phyloP scores from a whole-genome alignment of 2,113 vertebrate genomes.

The Lycaon pictus region DNA sequence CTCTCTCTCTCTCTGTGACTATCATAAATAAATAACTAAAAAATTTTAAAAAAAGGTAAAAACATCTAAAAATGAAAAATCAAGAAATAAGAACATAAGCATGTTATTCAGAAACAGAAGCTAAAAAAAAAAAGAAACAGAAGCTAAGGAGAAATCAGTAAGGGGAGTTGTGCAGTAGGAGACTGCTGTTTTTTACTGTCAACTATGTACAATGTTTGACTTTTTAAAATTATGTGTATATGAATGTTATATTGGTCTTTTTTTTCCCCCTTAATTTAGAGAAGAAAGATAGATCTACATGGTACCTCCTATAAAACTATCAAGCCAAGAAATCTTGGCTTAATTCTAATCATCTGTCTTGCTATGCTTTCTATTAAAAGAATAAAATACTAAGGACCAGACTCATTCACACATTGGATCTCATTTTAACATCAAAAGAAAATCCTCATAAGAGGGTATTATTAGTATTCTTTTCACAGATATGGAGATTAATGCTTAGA shows the following conservation, averaged over 20 bases:
- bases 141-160: not conserved
- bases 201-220: not conserved
- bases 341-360: not conserved
- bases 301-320: not conserved
- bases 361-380: not conserved
- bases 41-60: not conserved
- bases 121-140: not conserved
- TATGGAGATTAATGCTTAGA: not conserved
- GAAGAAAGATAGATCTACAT: not conserved
- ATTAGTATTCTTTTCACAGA: not conserved
- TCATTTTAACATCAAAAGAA: conserved; percentile 1
- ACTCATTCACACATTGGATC: not conserved
- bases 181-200: not conserved
- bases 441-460: not conserved
- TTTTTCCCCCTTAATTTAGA: not conserved
- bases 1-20: too few relatives aligned
- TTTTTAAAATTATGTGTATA: not conserved
- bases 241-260: not conserved
- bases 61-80: not conserved
- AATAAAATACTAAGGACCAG: not conserved
- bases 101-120: not conserved
- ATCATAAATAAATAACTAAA: too few relatives aligned
- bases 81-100: not conserved
- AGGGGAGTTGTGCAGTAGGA: not conserved
- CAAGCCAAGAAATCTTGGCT: not conserved